Conservation (phyloP, 2,888 invertebrate species). For the Trachelus iudaicus region DNA sequence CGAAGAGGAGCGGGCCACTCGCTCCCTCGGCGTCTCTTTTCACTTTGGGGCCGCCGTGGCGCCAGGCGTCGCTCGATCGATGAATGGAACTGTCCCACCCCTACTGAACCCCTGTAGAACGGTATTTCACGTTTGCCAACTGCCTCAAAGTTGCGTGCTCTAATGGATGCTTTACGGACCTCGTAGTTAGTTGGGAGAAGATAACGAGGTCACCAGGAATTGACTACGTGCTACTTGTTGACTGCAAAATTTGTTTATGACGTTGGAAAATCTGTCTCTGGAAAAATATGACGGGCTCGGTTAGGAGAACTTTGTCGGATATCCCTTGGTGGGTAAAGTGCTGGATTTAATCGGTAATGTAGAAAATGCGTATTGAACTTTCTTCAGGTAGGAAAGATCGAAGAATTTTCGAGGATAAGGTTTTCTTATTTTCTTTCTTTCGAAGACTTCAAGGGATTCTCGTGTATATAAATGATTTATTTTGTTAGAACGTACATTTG, state of each 20-base stretch:
- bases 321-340: background rate
- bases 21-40: slow-evolving; percentile 22
- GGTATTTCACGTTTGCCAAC: slow-evolving; percentile 17
- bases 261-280: background rate
- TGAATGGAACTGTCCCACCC: slow-evolving; percentile 9
- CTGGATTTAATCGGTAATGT: background rate
- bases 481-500: slow-evolving; percentile 56
- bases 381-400: background rate
- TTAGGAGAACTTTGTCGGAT: background rate
- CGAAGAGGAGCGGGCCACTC: slow-evolving; percentile 23
- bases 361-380: background rate
- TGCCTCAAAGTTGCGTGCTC: background rate
- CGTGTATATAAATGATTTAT: slow-evolving; percentile 45
- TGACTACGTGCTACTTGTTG: background rate
- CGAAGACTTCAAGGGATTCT: background rate
- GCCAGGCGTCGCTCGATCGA: slow-evolving; percentile 23
- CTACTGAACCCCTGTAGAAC: slow-evolving; percentile 1
- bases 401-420: background rate
- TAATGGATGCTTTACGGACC: background rate
- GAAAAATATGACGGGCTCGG: background rate
- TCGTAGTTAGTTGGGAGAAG: background rate
- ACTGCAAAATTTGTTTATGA: background rate
- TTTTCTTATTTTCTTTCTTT: background rate
- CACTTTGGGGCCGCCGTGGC: slow-evolving; percentile 16
- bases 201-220: background rate